Conservation (phyloP, 2,797 vertebrate genomes). For the Lacerta viridis region DNA sequence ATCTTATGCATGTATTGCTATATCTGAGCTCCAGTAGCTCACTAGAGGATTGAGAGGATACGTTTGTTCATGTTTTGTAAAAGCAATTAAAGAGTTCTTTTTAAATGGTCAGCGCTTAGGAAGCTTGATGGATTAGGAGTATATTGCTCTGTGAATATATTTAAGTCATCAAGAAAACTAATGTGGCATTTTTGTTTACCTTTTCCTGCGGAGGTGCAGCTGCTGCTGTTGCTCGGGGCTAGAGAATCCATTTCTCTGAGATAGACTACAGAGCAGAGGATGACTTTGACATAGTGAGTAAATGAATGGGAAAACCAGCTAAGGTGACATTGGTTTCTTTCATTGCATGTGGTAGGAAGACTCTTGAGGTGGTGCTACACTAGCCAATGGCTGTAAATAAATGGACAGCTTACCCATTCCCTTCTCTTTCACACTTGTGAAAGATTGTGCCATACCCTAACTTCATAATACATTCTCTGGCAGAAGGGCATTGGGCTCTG, state of each 20-base stretch:
- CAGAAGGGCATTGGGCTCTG: conserved; percentile 44
- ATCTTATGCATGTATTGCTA: conserved; percentile 12
- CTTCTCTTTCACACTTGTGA: conserved; percentile 41
- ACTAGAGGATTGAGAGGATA: conserved; percentile 17
- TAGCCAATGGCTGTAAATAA: neutral
- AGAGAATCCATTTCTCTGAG: neutral
- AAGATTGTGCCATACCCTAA: conserved; percentile 45
- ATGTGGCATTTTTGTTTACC: conserved; percentile 12
- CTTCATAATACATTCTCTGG: conserved; percentile 29
- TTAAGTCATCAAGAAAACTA: conserved; percentile 17
- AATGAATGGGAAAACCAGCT: neutral
- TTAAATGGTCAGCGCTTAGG: conserved; percentile 21
- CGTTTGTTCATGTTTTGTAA: conserved; percentile 35
- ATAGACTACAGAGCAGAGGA: neutral
- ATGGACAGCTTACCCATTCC: neutral
- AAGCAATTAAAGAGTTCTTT: conserved; percentile 35
- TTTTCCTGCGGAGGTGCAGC: conserved; percentile 10
- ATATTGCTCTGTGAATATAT: conserved; percentile 19
- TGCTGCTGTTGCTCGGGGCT: neutral
- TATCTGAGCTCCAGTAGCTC: conserved; percentile 18
- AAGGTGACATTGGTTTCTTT: neutral
- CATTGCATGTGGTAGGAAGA: neutral
- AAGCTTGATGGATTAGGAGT: conserved; percentile 15
- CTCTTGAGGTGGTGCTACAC: neutral
- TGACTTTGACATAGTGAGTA: neutral